Evolutionary conservation across 1,140 invertebrate genomes (phyloP), one percentile per base, ranked within the genome.

Genomic region (Megathymus violae): DNA sequence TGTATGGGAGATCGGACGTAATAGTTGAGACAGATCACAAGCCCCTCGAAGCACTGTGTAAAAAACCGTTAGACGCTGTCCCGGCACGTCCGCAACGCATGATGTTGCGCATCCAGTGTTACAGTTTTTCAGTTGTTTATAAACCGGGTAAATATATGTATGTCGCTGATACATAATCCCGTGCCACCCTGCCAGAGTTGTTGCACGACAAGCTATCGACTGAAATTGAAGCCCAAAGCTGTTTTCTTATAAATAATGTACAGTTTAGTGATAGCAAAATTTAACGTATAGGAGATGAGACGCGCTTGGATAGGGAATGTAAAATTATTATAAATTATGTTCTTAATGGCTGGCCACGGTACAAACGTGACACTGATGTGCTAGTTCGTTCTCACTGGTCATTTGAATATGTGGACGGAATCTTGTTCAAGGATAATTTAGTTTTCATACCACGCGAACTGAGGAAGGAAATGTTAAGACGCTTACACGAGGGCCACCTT

Each of bases 401-500:
- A 5, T 62, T 77, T 22, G 43, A 71, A 44, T 65, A 59, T 31
- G 43, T 67, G 2, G 52, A 69, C 19, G 76, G 62, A 1, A 16
- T 88, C 31, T 60, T 90, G 46, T 80, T 75, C 51, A 74, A 76
- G 43, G 58, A 64, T 54, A 66, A 79, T 50, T 62, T 46, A 52
- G 16, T 88, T 16, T 65, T 43, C 25, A 80, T 88, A 17, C 86
- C 88, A 4, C 62, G 38, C 5, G 17, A 38, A 5, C 60, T 86
- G 13, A 56, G 83, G 17, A 31, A 43, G 17, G 56, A 74, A 51
- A 85, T 90, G 59, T 43, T 90, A 47, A 34, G 69, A 0, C 61
- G 64, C 31, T 38, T 91, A 4, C 86, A 90, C 58, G 80, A 85
- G 47, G 73, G 69, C 16, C 74, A 75, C 61, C 15, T 78, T 2